Percentiles rank a stretch among this genome's conserved stretches.
These are phyloP conservation scores for Planiliza haematocheilus DNA, from an alignment of 2,113 vertebrate genomes.

Conservation along the genomic window DNA sequence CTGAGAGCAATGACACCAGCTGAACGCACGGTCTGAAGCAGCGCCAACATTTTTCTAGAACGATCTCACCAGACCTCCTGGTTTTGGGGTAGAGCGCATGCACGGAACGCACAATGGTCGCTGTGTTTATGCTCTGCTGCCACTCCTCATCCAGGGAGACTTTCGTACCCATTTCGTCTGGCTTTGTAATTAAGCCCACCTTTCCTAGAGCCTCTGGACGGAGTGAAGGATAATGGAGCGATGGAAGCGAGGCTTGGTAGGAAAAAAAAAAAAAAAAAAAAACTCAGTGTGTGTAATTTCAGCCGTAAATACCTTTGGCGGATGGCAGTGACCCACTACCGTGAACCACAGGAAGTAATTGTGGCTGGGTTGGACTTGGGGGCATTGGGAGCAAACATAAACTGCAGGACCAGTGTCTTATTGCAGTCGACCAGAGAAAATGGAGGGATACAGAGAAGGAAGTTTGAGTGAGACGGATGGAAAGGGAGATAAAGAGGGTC, in stretches of 20 bases:
- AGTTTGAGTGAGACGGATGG: conserved; percentile 59
- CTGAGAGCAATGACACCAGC: conserved; percentile 5
- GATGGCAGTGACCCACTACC: conserved; percentile 72
- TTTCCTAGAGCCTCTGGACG: conserved; percentile 36
- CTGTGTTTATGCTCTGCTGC: conserved; percentile 26
- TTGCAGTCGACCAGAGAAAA: conserved; percentile 72
- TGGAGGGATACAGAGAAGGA: conserved; percentile 51
- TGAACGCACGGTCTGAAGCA: conserved; percentile 3
- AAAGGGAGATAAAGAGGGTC: conserved; percentile 57
- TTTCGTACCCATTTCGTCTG: conserved; percentile 35
- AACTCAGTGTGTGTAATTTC: conserved; percentile 71
- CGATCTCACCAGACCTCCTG: background rate
- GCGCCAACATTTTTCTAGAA: background rate
- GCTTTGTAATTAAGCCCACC: conserved; percentile 61
- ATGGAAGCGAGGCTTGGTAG: conserved; percentile 29
- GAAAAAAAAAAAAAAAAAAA: conserved; percentile 53
- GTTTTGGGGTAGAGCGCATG: background rate
- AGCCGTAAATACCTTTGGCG: conserved; percentile 75
- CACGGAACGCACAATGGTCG: conserved; percentile 4
- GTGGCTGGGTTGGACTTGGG: conserved; percentile 57
- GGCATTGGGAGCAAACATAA: conserved; percentile 64
- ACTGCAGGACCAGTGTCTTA: conserved; percentile 76
- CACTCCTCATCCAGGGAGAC: conserved; percentile 8
- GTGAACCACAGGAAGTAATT: conserved; percentile 73
- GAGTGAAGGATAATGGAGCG: conserved; percentile 34